Evolutionary conservation across 2,113 vertebrate genomes (phyloP), one percentile per base, ranked within the genome.

Genomic region (Channa maculata): DNA sequence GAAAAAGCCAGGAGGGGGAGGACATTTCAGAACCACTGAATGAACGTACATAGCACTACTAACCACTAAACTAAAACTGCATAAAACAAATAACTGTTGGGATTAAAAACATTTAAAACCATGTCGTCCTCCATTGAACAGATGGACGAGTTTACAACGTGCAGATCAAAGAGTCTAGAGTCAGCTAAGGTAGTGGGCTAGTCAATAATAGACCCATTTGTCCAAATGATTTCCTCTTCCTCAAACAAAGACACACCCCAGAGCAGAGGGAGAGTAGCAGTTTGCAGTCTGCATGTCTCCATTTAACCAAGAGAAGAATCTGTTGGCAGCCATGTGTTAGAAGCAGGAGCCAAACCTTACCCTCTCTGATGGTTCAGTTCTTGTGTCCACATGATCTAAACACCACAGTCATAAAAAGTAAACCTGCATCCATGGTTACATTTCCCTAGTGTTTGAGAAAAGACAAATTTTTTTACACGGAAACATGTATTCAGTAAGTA

Each of bases 211-310:
- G 60, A 68, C 46, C 60, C 68, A 79, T 84, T 88, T 85, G 74
- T 79, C 73, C 52, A 75, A 80, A 80, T 54, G 38, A 62, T 71
- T 86, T 90, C 83, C 86, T 80, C 54, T 69, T 58, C 39, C 41
- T 63, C 14, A 72, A 64, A 80, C 71, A 66, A 39, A 64, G 44
- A 64, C 65, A 45, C 59, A 4, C 54, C 58, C 59, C 15, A 5
- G 5, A 59, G 52, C 63, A 0, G 3, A 67, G 46, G 64, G 73
- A 43, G 50, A 81, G 74, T 1, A 50, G 63, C 55, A 43, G 52
- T 74, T 39, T 34, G 71, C 37, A 0, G 53, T 53, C 78, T 80
- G 51, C 7, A 2, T 43, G 63, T 85, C 71, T 81, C 46, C 4
- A 13, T 67, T 80, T 80, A 59, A 71, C 39, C 60, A 15, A 12